phyloP scores from a whole-genome alignment of 2,113 vertebrate species.

The Actenoides hombroni region DNA sequence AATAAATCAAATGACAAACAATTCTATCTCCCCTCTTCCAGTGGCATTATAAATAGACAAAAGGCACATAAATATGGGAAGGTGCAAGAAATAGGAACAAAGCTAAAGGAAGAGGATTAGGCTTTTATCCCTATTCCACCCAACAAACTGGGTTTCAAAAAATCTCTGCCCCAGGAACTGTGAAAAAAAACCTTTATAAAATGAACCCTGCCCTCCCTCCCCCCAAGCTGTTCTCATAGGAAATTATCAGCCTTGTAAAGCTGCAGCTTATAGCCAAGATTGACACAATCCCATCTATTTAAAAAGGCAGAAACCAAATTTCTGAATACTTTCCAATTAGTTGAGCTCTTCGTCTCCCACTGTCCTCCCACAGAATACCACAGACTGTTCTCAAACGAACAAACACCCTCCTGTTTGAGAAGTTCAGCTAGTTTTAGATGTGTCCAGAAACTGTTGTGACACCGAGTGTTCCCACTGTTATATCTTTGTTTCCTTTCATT shows the following conservation, averaged over 20 bases:
- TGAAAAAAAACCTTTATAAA: conserved; percentile 80
- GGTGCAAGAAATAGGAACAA: conserved; percentile 85
- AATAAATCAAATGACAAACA: conserved; percentile 79
- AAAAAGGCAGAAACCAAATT: conserved; percentile 71
- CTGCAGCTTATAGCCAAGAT: conserved; percentile 69
- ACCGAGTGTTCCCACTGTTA: conserved; percentile 88
- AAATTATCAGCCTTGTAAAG: conserved; percentile 72
- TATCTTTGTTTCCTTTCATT: conserved; percentile 92
- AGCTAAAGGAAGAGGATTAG: conserved; percentile 78
- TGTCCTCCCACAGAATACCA: conserved; percentile 69
- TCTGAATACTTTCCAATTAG: conserved; percentile 72
- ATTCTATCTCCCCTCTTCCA: conserved; percentile 77
- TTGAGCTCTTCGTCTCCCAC: conserved; percentile 59
- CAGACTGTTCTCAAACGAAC: conserved; percentile 73
- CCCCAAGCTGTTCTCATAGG: conserved; percentile 62
- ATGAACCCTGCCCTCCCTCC: conserved; percentile 58
- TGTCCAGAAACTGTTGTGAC: conserved; percentile 89
- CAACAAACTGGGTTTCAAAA: conserved; percentile 75
- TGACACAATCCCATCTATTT: conserved; percentile 71
- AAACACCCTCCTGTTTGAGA: conserved; percentile 69
- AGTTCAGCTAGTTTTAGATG: conserved; percentile 76
- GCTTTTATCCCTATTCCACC: conserved; percentile 80
- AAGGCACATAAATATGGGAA: conserved; percentile 98
- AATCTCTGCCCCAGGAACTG: conserved; percentile 72
- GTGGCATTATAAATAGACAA: conserved; percentile 88